Evolutionary conservation across 2,113 vertebrate species (phyloP), one percentile per base, ranked within the genome.

Genomic region (Apteryx mantelli): DNA sequence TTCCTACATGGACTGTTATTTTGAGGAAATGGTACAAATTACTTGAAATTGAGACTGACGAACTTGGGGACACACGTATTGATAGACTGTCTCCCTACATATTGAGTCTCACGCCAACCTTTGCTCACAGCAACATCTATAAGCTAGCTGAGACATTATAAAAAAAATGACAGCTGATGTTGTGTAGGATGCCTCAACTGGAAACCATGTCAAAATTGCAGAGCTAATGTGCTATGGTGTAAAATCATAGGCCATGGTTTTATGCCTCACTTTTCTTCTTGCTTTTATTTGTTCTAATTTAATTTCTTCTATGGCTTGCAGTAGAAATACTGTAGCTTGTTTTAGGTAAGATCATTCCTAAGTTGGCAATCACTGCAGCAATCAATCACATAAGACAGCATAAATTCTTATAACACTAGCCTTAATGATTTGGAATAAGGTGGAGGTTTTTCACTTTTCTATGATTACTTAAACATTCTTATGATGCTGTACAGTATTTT

Each of bases 181-280:
- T 86, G 32, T 14, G 28, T 55, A 79, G 40, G 69, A 90, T 75
- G 69, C 20, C 32, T 65, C 19, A 6, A 16, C 13, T 76, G 69
- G 65, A 95, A 96, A 76, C 38, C 17, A 16, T 65, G 63, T 78
- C 52, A 82, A 79, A 79, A 82, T 9, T 82, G 15, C 48, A 89
- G 65, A 48, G 68, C 91, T 87, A 61, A 40, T 34, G 22, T 9
- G 21, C 44, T 52, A 61, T 63, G 42, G 19, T 86, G 38, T 71
- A 93, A 96, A 95, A 83, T 69, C 88, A 94, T 48, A 91, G 70
- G 58, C n/a, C n/a, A 14, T 26, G n/a, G 36, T 48, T 75, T 94
- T 86, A 82, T 71, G 46, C 86, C 69, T 93, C 73, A 48, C 61
- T 90, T 48, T 88, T 68, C n/a, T 90, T 60, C 26, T 30, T 77